Evolutionary conservation across 2,797 vertebrate genomes (phyloP).

Genomic region (Gallinago stenura): DNA sequence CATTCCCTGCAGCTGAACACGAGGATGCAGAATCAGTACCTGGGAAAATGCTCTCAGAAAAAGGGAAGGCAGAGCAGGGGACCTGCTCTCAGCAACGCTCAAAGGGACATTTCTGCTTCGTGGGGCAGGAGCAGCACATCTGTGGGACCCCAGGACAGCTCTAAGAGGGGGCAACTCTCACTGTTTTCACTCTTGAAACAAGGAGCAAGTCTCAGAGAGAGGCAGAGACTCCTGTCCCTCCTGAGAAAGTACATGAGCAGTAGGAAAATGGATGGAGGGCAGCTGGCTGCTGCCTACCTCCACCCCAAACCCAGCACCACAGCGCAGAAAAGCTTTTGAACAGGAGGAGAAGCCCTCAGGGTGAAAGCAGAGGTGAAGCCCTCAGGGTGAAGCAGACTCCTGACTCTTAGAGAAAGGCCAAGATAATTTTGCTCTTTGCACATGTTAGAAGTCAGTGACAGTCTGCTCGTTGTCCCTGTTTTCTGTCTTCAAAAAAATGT

Average conservation of each 20-base stretch:
- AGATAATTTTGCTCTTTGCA: neutral
- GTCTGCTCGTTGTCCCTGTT: neutral
- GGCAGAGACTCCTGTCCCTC: neutral
- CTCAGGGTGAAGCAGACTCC: neutral
- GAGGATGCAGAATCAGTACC: rapidly evolving
- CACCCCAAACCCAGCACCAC: neutral
- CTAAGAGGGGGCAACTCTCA: neutral
- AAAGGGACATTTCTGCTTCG: neutral
- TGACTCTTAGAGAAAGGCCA: neutral
- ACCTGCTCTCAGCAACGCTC: neutral
- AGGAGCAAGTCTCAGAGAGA: neutral
- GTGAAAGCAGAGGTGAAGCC: neutral
- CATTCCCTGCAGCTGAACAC: neutral
- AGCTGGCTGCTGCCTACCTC: neutral
- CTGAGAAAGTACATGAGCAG: neutral
- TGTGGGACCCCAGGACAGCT: neutral
- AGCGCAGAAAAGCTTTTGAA: neutral
- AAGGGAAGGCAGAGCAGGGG: neutral
- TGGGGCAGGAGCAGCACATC: neutral
- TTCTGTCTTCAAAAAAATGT: neutral
- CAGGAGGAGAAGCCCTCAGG: neutral
- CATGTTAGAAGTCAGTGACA: neutral
- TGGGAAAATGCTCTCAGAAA: neutral
- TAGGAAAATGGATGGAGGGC: neutral
- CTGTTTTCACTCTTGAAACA: neutral